Evolutionary conservation across 1,140 invertebrate species (phyloP), one percentile per base, ranked within the genome.

Genomic region (Pogonus chalceus): DNA sequence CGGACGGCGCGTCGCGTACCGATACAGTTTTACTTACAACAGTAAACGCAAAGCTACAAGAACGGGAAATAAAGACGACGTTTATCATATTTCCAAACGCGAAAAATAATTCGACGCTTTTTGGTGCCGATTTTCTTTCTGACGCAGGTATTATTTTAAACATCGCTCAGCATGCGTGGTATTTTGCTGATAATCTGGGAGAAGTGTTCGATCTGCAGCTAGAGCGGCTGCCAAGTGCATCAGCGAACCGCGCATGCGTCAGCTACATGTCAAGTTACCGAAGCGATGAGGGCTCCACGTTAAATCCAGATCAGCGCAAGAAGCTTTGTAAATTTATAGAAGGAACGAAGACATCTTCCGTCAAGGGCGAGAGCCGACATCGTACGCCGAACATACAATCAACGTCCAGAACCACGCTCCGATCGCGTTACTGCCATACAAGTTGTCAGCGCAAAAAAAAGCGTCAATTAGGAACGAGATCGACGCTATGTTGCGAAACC

Each of bases 401-500:
- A 57, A 62, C 18, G 62, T 59, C 12, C 59, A 57, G 18, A 57
- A 63, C 10, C 56, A 62, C 23, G 14, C 54, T 2, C 64, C 65
- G 2, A 62, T 65, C 23, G 49, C 62, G n/a, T 51, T 62, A 0
- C 58, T 60, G 2, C 35, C 31, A 2, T 52, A 43, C 37, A 1
- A 31, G 1, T 1, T 52, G 31, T 7, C 37, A 14, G 24, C 24
- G 1, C n/a, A 3, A 2, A 51, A 51, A 20, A 12, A 9, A 18
- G 26, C 24, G 12, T 12, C 20, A n/a, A 12, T 23, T 7, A 10
- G 22, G 3, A 20, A 12, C 23, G 57, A 57, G 12, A 9, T 61
- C 16, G 48, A 59, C 23, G n/a, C 55, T 20, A 67, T 73, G 66
- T 35, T 71, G 0, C 20, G 56, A 9, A 51, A 61, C 1, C 62